These are phyloP conservation scores for Castor canadensis DNA, from an alignment of 2,113 vertebrate species.

Conservation along the genomic window DNA sequence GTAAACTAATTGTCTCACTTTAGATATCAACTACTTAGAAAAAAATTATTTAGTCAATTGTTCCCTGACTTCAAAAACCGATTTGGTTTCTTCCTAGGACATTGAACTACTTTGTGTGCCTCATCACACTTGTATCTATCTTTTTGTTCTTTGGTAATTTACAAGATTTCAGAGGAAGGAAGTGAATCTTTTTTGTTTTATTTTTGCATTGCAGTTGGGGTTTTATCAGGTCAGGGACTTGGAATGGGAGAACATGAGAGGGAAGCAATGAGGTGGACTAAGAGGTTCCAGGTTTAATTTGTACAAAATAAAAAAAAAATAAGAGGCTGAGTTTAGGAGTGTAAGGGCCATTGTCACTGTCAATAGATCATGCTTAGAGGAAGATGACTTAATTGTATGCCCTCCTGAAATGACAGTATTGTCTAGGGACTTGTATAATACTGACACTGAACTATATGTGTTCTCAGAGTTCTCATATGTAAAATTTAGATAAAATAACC, in stretches of 20 bases:
- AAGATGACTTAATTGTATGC: neutral
- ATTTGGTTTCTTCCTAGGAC: neutral
- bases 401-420: neutral
- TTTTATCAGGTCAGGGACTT: neutral
- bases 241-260: neutral
- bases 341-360: no score
- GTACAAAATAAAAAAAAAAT: no score
- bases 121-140: neutral
- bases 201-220: no score
- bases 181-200: no score
- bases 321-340: neutral
- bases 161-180: no score
- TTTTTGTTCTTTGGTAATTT: neutral
- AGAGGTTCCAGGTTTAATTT: neutral
- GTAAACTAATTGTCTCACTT: neutral
- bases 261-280: neutral
- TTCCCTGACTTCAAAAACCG: neutral
- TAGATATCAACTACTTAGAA: neutral
- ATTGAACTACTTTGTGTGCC: neutral
- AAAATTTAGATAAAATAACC: neutral
- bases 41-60: no score
- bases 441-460: neutral
- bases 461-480: neutral
- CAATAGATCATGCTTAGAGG: neutral
- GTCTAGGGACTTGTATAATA: neutral